These are phyloP conservation scores for Cathartes aura DNA, from an alignment of 2,113 vertebrate species.

Conservation along the genomic window DNA sequence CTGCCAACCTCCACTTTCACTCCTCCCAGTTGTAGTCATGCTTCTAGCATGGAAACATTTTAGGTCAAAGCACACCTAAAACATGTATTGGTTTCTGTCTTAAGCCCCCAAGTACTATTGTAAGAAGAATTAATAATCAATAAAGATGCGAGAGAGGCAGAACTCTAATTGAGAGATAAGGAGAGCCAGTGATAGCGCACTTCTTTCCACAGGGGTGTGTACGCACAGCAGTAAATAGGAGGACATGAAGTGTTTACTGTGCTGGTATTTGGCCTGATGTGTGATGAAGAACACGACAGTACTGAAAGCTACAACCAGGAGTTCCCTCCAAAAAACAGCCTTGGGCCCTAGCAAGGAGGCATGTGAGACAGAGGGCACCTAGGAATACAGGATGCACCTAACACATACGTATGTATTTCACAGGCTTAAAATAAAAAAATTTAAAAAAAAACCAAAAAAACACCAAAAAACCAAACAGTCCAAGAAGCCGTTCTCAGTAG, in stretches of 20 bases:
- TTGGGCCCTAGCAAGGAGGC: not conserved
- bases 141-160: not conserved
- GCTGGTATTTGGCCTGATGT: not conserved
- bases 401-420: not conserved
- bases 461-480: not conserved
- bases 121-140: not conserved
- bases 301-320: not conserved
- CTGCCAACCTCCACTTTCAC: not conserved
- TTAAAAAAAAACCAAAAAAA: not conserved
- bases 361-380: slow-evolving; percentile 5
- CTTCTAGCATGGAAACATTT: not conserved
- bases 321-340: not conserved
- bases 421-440: not conserved
- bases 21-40: not conserved
- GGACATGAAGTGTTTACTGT: not conserved
- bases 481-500: not conserved
- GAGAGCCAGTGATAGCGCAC: fast-evolving
- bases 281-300: not conserved
- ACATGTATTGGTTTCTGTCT: not conserved
- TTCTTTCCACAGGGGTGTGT: not conserved
- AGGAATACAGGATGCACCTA: not conserved
- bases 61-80: not conserved
- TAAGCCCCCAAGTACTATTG: not conserved
- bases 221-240: not conserved
- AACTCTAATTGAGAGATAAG: not conserved